phyloP scores from a whole-genome alignment of 2,113 vertebrate genomes.

The Urocolius indicus region DNA sequence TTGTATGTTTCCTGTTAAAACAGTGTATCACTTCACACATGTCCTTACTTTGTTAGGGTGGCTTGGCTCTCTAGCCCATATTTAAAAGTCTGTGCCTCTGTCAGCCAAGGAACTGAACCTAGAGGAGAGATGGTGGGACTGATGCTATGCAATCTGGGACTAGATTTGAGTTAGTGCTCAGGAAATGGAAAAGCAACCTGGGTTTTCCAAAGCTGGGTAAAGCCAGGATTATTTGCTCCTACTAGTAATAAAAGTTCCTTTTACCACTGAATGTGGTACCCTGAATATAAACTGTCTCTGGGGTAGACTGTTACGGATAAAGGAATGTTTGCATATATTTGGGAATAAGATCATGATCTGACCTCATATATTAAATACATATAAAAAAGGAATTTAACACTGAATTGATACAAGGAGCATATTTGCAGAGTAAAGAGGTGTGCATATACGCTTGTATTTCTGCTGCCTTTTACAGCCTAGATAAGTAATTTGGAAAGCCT shows the following conservation, averaged over 20 bases:
- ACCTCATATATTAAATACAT: not conserved
- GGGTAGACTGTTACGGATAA: not conserved
- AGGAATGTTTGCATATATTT: not conserved
- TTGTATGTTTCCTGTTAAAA: not conserved
- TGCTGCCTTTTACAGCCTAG: not conserved
- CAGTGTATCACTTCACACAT: not conserved
- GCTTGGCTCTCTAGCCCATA: not conserved
- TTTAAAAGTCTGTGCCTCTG: not conserved
- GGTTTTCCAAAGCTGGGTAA: not conserved
- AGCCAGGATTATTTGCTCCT: not conserved
- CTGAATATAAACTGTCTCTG: not conserved
- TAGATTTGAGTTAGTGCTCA: not conserved
- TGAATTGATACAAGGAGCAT: not conserved
- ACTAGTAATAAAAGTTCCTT: not conserved
- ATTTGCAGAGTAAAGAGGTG: not conserved
- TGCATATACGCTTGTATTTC: not conserved
- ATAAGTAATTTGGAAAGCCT: not conserved
- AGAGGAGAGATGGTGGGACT: not conserved
- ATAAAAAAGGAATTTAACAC: not conserved
- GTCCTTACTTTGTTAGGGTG: not conserved
- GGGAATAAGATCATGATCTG: not conserved
- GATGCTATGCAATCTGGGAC: not conserved
- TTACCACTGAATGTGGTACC: not conserved
- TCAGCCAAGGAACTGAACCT: not conserved
- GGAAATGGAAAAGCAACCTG: not conserved